Evolutionary conservation across 2,797 vertebrate genomes (phyloP).

Genomic region (Remorina albescens): DNA sequence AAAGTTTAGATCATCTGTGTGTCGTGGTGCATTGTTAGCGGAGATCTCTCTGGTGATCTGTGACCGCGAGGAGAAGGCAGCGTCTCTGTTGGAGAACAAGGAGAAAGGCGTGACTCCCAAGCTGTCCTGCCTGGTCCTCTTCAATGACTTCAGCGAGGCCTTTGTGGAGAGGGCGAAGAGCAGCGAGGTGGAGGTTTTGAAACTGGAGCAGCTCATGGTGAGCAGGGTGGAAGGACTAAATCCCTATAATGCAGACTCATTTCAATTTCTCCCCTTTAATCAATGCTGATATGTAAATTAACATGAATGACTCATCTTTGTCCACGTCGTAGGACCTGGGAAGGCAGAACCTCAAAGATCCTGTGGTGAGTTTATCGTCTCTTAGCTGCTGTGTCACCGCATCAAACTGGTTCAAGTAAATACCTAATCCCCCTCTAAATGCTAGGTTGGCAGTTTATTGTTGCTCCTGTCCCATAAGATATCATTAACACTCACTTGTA

Average conservation of each 20-base stretch:
- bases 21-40: conserved; percentile 56
- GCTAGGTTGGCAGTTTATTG: conserved; percentile 54
- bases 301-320: conserved; percentile 44
- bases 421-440: conserved; percentile 60
- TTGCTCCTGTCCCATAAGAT: conserved; percentile 63
- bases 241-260: conserved; percentile 33
- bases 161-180: conserved; percentile 79
- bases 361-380: conserved; percentile 80
- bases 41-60: conserved; percentile 87
- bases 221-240: conserved; percentile 48
- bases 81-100: conserved; percentile 81
- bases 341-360: conserved; percentile 82
- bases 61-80: conserved; percentile 84
- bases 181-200: conserved; percentile 84
- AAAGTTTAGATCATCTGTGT: neutral
- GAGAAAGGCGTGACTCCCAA: conserved; percentile 78
- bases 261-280: conserved; percentile 47
- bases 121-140: conserved; percentile 84
- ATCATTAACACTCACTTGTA: conserved; percentile 74
- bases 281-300: conserved; percentile 46
- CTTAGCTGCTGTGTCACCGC: conserved; percentile 43
- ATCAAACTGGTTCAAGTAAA: conserved; percentile 63
- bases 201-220: conserved; percentile 83
- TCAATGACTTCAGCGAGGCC: conserved; percentile 76
- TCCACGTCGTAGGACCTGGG: conserved; percentile 82